phyloP scores from a whole-genome alignment of 53 echinoderm and acorn worm genomes.

The Mesocentrotus franciscanus region DNA sequence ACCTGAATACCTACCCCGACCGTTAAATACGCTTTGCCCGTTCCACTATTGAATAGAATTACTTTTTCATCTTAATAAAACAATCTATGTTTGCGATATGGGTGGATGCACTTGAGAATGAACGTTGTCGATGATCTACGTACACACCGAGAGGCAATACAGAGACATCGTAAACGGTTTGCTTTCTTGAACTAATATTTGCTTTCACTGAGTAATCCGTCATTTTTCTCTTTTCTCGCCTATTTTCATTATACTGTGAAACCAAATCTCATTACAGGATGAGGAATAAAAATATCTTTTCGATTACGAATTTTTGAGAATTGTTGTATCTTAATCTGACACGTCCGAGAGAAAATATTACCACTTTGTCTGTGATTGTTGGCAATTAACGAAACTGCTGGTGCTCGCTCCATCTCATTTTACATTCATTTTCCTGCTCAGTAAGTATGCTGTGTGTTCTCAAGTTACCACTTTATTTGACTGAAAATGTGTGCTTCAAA shows the following conservation, averaged over 20 bases:
- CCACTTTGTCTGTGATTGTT: not conserved
- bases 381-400: not conserved
- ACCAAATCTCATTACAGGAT: not conserved
- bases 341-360: not conserved
- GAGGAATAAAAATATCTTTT: not conserved
- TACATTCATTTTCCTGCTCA: not conserved
- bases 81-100: constrained; percentile 30
- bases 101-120: constrained; percentile 15
- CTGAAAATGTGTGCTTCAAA: not conserved
- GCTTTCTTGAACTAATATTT: not conserved
- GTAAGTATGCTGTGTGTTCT: not conserved
- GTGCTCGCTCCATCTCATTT: not conserved
- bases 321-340: not conserved
- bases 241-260: not conserved
- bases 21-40: not conserved
- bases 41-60: not conserved
- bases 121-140: not conserved
- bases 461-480: not conserved
- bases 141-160: not conserved
- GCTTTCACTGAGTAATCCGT: constrained; percentile 3
- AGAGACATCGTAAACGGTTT: not conserved
- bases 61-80: not conserved
- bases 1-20: not conserved
- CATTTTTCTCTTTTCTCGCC: not conserved
- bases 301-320: not conserved